Percentiles rank a stretch among this genome's conserved stretches.
Evolutionary conservation across 2,113 vertebrate species (phyloP).

Genomic region (Erythrolamprus reginae): DNA sequence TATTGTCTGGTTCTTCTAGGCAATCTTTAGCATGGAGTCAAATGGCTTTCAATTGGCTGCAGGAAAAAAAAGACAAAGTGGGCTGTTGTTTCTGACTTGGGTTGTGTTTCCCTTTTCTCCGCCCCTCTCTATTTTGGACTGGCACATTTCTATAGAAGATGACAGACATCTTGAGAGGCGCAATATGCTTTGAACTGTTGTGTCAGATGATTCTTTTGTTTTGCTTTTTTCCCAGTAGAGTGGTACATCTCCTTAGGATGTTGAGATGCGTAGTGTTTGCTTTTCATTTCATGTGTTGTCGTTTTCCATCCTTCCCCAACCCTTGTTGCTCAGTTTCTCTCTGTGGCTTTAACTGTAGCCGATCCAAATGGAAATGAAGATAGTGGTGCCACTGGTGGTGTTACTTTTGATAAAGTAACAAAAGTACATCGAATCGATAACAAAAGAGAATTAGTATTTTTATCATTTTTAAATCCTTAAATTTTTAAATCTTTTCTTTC

Average conservation of each 20-base stretch:
- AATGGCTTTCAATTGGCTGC: conserved; percentile 79
- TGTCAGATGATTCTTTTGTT: conserved; percentile 89
- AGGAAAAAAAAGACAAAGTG: conserved; percentile 80
- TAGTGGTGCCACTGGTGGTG: conserved; percentile 27
- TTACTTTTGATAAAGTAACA: too few species aligned
- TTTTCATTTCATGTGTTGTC: conserved; percentile 70
- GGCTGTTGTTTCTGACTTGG: conserved; percentile 80
- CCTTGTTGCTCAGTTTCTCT: conserved; percentile 44
- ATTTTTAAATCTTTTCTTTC: too few species aligned
- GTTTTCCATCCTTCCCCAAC: conserved; percentile 57
- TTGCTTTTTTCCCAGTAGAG: conserved; percentile 74
- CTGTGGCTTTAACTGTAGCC: conserved; percentile 57
- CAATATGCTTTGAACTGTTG: conserved; percentile 94
- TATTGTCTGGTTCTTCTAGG: conserved; percentile 77
- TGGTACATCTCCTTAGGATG: conserved; percentile 70
- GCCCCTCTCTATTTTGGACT: conserved; percentile 63
- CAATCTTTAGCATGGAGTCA: conserved; percentile 76
- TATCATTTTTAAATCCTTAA: too few species aligned
- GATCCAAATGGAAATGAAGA: conserved; percentile 53
- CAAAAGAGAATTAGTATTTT: too few species aligned
- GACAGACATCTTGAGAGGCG: conserved; percentile 89
- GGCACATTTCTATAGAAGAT: conserved; percentile 76
- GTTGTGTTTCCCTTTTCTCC: conserved; percentile 71
- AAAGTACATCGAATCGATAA: too few species aligned
- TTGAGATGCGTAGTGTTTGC: conserved; percentile 74